Evolutionary conservation across 2,113 vertebrate species (phyloP).

Genomic region (Dromaius novaehollandiae): DNA sequence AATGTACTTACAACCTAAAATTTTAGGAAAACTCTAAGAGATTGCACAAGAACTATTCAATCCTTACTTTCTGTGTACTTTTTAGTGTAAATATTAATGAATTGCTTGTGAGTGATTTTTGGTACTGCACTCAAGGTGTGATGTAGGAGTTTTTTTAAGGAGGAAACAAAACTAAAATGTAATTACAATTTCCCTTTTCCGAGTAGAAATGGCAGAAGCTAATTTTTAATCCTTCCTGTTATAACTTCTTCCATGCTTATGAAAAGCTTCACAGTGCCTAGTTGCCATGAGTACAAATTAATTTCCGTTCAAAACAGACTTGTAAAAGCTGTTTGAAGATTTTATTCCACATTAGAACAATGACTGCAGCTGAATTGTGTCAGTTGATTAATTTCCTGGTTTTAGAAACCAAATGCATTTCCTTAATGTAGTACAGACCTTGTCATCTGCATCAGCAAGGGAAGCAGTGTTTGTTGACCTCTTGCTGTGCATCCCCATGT

Average conservation of each 20-base stretch:
- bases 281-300: neutral
- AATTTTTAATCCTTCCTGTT: neutral
- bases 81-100: neutral
- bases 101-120: neutral
- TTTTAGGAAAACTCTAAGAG: neutral
- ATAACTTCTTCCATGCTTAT: neutral
- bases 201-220: neutral
- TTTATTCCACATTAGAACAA: neutral
- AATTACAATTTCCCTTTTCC: neutral
- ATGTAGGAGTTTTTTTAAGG: neutral
- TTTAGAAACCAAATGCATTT: slow-evolving; percentile 16
- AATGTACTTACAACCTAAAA: neutral
- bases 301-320: neutral
- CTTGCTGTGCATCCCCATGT: neutral
- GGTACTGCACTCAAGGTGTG: neutral
- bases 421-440: neutral
- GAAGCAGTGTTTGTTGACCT: neutral
- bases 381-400: neutral
- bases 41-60: neutral
- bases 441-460: neutral
- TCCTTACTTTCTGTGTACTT: neutral
- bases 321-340: neutral
- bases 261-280: neutral
- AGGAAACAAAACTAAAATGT: neutral
- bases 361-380: neutral